Base-by-base conservation (phyloP, 2,797 vertebrate species). In the Acanthurus leucopareius region DNA sequence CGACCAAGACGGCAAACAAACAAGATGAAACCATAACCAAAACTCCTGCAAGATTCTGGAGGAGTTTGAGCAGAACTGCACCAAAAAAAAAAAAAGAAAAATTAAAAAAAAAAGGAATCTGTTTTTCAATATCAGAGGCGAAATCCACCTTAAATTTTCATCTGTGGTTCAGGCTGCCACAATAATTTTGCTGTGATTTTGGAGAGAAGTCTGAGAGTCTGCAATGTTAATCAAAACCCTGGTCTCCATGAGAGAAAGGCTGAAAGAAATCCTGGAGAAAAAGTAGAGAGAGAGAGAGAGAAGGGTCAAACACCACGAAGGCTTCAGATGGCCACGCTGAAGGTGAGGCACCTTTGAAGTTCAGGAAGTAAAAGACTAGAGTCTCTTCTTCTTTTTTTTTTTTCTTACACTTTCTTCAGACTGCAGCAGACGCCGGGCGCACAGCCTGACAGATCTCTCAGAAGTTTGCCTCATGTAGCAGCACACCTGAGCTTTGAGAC, bases 331-430 rank as follows among this genome's bases (percentile, higher is more conserved):
- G 92, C 92, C 91, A 87, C 82, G 80, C 87, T 64, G 90, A 88
- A 91, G 85, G 82, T 77, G 91, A 93, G 88, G 89, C 73, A 70
- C 69, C 94, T 96, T 96, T 96, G 95, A 96, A 93, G 95, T 94
- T 73, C 93, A 95, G 93, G 94, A 94, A 95, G 91, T 91, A 89
- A 90, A 88, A 93, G 90, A 86, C 80, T 77, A 91, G 88, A 81
- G 82, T 88, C 83, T 89, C 88, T 87, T 68, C 80, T 15, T 68
- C 88, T 87, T 69, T 91, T 73, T 68, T 32, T 81, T 83, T 65
- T 91, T 76, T 85, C 75, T 57, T 61, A 56, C 38, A 16, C 82
- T 82, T 83, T 85, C 87, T 83, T 88, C 69, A 82, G 76, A 63
- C 84, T 89, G 86, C 75, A 57, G 68, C 44, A 86, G 88, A 82